Conservation (phyloP, 2,113 vertebrate genomes). For the Caranx ignobilis region DNA sequence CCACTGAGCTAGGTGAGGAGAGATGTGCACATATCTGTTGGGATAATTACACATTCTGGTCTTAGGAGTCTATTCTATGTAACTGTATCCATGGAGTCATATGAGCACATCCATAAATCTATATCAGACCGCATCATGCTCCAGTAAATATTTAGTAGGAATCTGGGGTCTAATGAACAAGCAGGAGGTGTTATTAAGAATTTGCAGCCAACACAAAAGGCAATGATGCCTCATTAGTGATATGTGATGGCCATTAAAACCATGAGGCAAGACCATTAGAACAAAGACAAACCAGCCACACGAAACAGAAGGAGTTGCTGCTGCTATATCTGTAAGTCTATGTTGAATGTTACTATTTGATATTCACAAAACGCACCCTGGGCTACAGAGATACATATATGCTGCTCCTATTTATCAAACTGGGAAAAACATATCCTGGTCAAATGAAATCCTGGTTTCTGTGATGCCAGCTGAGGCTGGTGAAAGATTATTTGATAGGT, state of each 20-base stretch:
- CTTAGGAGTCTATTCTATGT: background rate
- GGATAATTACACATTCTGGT: constrained; percentile 45
- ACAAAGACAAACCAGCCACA: background rate
- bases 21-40: constrained; percentile 29
- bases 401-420: constrained; percentile 19
- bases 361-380: background rate
- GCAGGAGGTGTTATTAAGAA: background rate
- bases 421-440: constrained; percentile 37
- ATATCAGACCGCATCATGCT: background rate
- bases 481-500: constrained; percentile 36
- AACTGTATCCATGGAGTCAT: constrained; percentile 13
- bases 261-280: background rate
- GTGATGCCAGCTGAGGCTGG: constrained; percentile 17
- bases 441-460: constrained; percentile 29
- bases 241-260: background rate
- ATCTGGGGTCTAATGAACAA: constrained; percentile 11
- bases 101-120: constrained; percentile 30
- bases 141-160: constrained; percentile 33
- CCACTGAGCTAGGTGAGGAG: constrained; percentile 37
- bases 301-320: too few relatives aligned
- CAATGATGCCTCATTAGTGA: background rate
- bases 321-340: background rate
- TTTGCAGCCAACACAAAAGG: background rate
- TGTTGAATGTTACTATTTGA: background rate
- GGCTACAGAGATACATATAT: background rate